These are phyloP conservation scores for Urocyon cinereoargenteus DNA, from an alignment of 2,797 vertebrate species.

Conservation along the genomic window DNA sequence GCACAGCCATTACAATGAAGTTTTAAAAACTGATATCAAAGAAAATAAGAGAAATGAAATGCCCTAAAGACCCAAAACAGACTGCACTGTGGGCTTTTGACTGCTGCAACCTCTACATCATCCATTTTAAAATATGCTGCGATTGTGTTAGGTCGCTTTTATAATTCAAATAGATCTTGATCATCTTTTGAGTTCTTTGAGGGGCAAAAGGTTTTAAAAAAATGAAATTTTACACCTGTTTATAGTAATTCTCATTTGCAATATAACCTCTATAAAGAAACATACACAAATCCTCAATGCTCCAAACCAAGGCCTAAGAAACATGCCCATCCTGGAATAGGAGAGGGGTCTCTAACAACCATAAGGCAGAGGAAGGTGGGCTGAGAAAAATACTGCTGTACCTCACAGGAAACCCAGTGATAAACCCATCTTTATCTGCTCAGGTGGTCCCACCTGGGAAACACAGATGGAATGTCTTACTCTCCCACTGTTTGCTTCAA, in stretches of 20 bases:
- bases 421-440: not conserved
- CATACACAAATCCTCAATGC: not conserved
- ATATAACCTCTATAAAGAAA: not conserved
- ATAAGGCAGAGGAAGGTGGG: not conserved
- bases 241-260: not conserved
- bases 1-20: not conserved
- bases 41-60: not conserved
- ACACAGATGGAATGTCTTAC: not conserved
- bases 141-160: not conserved
- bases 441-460: not conserved
- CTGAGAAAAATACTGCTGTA: not conserved
- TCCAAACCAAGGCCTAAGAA: not conserved
- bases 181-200: not conserved
- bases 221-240: not conserved
- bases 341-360: too few species aligned
- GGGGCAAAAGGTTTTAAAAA: not conserved
- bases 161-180: not conserved
- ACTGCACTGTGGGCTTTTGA: not conserved
- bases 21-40: not conserved
- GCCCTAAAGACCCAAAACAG: not conserved
- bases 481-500: not conserved
- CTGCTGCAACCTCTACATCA: too few species aligned
- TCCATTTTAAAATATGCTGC: not conserved
- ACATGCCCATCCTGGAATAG: fast-evolving
- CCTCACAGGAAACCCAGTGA: not conserved